Percentiles rank a stretch among this genome's conserved stretches.
phyloP scores from a whole-genome alignment of 2,113 vertebrate species.

The Machaerirhynchus nigripectus region DNA sequence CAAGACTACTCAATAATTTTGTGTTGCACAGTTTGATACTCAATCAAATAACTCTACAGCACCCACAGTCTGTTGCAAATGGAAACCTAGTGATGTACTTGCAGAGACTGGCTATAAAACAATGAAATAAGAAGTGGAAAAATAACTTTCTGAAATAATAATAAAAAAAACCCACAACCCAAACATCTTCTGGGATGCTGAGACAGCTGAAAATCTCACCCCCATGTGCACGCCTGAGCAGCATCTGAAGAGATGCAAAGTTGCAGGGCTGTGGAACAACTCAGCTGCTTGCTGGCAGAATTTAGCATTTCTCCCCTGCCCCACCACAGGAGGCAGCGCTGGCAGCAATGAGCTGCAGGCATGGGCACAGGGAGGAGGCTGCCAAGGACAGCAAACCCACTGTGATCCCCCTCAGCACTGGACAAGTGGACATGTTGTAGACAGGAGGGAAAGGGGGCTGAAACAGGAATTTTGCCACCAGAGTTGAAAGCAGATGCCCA shows the following conservation, averaged over 20 bases:
- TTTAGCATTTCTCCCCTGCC: background rate
- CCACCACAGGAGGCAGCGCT: background rate
- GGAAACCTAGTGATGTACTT: background rate
- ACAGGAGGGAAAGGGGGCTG: background rate
- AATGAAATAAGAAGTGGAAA: background rate
- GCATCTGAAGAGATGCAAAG: background rate
- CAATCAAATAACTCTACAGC: background rate
- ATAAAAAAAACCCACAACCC: rapidly evolving
- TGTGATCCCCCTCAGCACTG: background rate
- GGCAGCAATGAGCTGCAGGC: background rate
- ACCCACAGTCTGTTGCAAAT: background rate
- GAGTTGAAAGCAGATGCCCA: background rate
- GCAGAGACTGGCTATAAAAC: background rate
- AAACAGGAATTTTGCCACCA: background rate
- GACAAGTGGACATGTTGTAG: rapidly evolving
- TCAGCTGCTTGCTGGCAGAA: background rate
- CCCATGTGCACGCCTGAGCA: background rate
- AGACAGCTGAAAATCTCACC: background rate
- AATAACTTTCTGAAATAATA: background rate
- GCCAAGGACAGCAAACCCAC: background rate
- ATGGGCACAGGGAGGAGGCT: background rate
- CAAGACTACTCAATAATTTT: background rate
- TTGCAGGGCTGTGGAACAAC: background rate
- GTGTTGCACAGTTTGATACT: background rate
- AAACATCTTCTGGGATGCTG: background rate